Percentiles rank a stretch among this genome's conserved stretches.
These are phyloP conservation scores for Serilophus lunatus DNA, from an alignment of 2,113 vertebrate genomes.

Conservation along the genomic window DNA sequence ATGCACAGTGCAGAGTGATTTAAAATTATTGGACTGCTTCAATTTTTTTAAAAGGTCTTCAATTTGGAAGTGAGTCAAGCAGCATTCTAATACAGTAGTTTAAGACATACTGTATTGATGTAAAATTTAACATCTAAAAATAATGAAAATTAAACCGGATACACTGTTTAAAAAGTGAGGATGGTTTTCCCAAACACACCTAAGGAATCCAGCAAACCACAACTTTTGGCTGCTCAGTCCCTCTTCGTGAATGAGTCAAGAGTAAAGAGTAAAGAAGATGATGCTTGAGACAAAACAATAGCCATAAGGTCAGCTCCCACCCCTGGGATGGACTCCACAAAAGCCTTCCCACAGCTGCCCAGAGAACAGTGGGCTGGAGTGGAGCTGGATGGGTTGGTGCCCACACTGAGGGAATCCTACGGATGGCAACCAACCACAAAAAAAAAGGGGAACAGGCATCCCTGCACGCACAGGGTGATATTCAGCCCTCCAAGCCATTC, in stretches of 20 bases:
- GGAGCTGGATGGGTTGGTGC: neutral
- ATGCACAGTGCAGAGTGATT: conserved; percentile 84
- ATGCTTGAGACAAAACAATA: rapidly evolving
- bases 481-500: neutral
- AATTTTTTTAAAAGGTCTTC: conserved; percentile 82
- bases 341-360: neutral
- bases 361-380: neutral
- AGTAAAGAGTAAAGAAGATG: neutral
- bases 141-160: conserved; percentile 76
- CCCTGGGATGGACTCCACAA: rapidly evolving
- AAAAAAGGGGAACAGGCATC: neutral
- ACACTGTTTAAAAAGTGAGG: conserved; percentile 7
- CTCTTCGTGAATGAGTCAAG: neutral
- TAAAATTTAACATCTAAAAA: conserved; percentile 79
- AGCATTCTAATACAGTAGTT: conserved; percentile 80
- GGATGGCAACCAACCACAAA: rapidly evolving
- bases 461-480: neutral
- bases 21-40: conserved; percentile 85
- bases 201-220: neutral
- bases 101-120: conserved; percentile 73
- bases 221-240: neutral
- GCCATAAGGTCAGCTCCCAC: neutral
- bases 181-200: neutral
- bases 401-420: rapidly evolving
- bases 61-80: conserved; percentile 83